Base-by-base conservation (phyloP, 2,113 vertebrate genomes). In the Aptenodytes forsteri region DNA sequence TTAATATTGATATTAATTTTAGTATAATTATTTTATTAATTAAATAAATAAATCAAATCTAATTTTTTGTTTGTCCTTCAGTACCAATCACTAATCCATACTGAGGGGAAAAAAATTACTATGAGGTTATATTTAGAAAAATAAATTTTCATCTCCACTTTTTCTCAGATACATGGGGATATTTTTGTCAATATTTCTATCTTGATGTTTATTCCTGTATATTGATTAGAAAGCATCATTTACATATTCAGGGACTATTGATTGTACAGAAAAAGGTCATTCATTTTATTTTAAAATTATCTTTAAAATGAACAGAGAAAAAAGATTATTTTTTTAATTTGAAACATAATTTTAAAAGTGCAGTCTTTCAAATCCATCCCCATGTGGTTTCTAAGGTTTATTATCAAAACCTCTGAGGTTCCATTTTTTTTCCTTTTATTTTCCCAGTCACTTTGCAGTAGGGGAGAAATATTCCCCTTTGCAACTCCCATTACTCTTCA, bases 161-260 rank as follows among this genome's bases (percentile, higher is more conserved):
- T 93, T 93, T 95, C 20, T 71, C 71, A 84, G 73, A 30, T 72
- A 32, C 82, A 54, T 56, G 15, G 30, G 11, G 56, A 55, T 50
- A 26, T 20, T 87, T 97, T 90, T 89, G 76, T 59, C 64, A 87
- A 77, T 72, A 90, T 73, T 90, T 95, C 72, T 83, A 46, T 16
- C 44, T 55, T 84, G 75, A 30, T 40, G n/a, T 61, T 84, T 92
- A 62, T 69, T 85, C 23, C 83, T 89, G 47, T 75, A 71, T 82
- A 95, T 95, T 89, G 86, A 94, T 89, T 84, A 59, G 59, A 83
- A 84, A 49, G 26, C 7, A 47, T 29, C 3, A 64, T 95, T 90
- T 93, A 90, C 72, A 95, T 95, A 95, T 89, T 67, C 44, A 75
- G 69, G 56, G 47, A 86, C 69, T 93, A 93, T 86, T 78, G 80